Conservation (phyloP, 2,888 invertebrate genomes). For the Scaptomyza cyrtandrae region DNA sequence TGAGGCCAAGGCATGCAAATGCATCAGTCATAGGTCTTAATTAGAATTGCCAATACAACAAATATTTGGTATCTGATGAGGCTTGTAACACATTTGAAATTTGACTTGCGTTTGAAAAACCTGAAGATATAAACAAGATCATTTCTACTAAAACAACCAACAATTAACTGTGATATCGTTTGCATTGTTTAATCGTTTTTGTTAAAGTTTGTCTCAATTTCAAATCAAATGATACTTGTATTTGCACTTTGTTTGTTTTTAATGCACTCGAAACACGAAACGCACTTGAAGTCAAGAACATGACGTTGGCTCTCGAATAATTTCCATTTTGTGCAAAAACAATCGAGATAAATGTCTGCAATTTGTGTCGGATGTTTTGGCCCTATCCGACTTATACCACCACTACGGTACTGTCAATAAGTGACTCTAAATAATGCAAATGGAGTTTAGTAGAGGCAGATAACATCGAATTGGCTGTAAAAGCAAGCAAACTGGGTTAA, state of each 20-base stretch:
- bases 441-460: constrained; percentile 28
- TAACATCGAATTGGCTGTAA: constrained; percentile 19
- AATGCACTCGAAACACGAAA: constrained; percentile 14
- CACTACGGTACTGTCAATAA: constrained; percentile 49
- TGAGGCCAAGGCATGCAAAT: constrained; percentile 6
- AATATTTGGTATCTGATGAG: not conserved
- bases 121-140: not conserved
- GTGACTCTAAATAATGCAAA: constrained; percentile 64
- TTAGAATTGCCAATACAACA: not conserved
- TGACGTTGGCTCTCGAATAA: not conserved
- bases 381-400: constrained; percentile 12
- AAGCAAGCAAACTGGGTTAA: constrained; percentile 46
- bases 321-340: constrained; percentile 25
- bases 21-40: not conserved
- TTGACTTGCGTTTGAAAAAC: not conserved
- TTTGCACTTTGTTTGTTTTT: not conserved
- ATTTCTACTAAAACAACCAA: not conserved
- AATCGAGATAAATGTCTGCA: constrained; percentile 55
- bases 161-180: not conserved
- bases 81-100: not conserved
- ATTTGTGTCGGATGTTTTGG: constrained; percentile 40
- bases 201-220: constrained; percentile 4
- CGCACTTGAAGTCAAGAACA: constrained; percentile 3
- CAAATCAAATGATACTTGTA: not conserved
- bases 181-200: not conserved